Conservation (phyloP, 2,113 vertebrate species). For the Pogonocichla stellata region DNA sequence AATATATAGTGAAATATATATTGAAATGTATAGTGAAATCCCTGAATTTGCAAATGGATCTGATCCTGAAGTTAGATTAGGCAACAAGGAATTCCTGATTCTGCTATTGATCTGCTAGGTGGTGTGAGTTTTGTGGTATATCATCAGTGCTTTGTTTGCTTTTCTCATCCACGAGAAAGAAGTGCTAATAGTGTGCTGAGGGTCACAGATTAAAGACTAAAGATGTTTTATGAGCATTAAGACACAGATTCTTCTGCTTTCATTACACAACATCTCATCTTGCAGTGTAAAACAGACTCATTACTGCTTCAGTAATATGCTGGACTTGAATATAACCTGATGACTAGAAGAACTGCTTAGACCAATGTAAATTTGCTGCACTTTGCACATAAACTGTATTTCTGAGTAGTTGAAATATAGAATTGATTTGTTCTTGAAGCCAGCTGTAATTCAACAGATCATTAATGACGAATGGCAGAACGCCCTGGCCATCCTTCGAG, state of each 20-base stretch:
- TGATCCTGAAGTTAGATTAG: background rate
- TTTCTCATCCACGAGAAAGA: background rate
- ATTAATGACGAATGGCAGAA: constrained; percentile 41
- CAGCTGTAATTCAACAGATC: constrained; percentile 22
- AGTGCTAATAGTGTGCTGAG: background rate
- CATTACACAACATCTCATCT: background rate
- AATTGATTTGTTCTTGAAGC: constrained; percentile 4
- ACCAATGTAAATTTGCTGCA: background rate
- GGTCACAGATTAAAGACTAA: background rate
- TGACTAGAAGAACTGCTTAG: background rate
- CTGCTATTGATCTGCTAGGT: background rate
- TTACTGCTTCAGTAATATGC: background rate
- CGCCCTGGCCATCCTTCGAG: constrained; percentile 22
- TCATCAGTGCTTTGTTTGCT: background rate
- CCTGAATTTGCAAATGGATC: background rate
- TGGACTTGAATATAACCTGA: background rate
- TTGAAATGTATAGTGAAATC: background rate
- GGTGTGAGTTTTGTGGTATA: background rate
- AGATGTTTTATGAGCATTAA: background rate
- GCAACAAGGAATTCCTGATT: background rate
- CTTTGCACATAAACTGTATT: background rate
- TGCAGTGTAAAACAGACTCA: background rate
- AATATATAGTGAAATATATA: background rate
- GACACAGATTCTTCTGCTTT: background rate
- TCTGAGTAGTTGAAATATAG: background rate